Base-by-base conservation (phyloP, 2,888 invertebrate species). In the Congeria kusceri region DNA sequence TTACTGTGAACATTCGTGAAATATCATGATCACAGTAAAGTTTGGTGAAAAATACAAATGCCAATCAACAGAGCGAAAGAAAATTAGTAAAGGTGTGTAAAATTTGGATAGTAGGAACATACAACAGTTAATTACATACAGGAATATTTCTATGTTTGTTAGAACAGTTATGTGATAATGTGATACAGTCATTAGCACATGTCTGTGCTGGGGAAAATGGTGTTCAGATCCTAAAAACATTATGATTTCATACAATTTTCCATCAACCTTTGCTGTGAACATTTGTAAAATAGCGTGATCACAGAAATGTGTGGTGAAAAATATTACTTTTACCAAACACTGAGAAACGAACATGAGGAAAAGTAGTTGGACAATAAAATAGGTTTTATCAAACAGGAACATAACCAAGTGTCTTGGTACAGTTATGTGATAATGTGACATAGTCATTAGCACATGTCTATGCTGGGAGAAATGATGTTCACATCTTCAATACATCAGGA, bases 391-490 rank as follows among this genome's bases (percentile, higher is more conserved):
- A n/a, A n/a, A n/a, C n/a, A n/a, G n/a, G n/a, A n/a, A n/a, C 59
- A 23, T 23, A 18, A 29, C 44, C n/a, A 3, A 18, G 9, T 59
- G 32, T 28, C 73, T 20, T 62, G 27, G 73, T 56, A 73, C 73
- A 27, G 61, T 32, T 67, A 18, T 73, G 73, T 25, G 61, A 44
- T 67, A 23, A 57, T 73, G 27, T 49, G 7, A 15, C 32, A 28
- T 15, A 18, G 27, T 9, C 29, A 66, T 28, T 66, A 73, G 73
- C 73, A 73, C 73, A 72, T 72, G 73, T 56, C 73, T 66, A 67
- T 73, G 66, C 73, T 73, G 62, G 62, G 66, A 73, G 46, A 44
- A 44, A 44, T 44, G 46, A 44, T 44, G 18, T 44, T 44, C 18
- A 18, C 46, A 13, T 44, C 18, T 13, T 13, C 9, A 44, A 44